Conservation (phyloP, 2,888 invertebrate species). For the Metellina segmentata region DNA sequence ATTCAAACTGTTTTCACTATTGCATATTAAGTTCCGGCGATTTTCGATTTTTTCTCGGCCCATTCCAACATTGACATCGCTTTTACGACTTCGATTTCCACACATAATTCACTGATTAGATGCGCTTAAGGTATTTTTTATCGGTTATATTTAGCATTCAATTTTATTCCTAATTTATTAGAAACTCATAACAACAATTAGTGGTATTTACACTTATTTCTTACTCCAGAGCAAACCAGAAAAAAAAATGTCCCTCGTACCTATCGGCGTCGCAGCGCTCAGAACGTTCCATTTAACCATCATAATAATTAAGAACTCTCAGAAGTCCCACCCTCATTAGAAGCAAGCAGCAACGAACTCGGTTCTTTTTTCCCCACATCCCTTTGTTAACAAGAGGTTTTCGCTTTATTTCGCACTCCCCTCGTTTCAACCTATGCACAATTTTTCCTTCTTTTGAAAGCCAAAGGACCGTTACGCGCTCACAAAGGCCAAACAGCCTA, state of each 20-base stretch:
- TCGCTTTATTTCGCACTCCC: conserved; percentile 6
- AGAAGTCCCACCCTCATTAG: not conserved
- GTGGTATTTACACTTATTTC: too few species aligned
- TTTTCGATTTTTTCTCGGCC: too few species aligned
- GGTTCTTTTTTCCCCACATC: not conserved
- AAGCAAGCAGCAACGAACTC: conserved; percentile 3
- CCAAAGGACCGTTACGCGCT: not conserved
- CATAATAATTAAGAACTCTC: conserved; percentile 1
- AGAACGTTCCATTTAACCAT: not conserved
- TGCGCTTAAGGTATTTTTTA: too few species aligned
- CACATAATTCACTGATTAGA: too few species aligned
- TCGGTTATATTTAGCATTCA: too few species aligned
- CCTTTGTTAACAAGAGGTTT: conserved; percentile 13
- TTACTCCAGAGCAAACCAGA: not conserved
- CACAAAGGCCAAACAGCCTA: not conserved
- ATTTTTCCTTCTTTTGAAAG: not conserved
- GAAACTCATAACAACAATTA: too few species aligned
- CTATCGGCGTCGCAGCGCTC: not conserved
- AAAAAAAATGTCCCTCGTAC: not conserved
- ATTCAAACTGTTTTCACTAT: too few species aligned
- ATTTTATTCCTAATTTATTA: too few species aligned
- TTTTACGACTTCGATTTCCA: too few species aligned
- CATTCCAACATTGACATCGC: too few species aligned
- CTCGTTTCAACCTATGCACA: not conserved
- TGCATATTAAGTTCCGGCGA: too few species aligned